Evolutionary conservation across 2,797 vertebrate species (phyloP), one percentile per base, ranked within the genome.

Genomic region (Nannoperca australis): DNA sequence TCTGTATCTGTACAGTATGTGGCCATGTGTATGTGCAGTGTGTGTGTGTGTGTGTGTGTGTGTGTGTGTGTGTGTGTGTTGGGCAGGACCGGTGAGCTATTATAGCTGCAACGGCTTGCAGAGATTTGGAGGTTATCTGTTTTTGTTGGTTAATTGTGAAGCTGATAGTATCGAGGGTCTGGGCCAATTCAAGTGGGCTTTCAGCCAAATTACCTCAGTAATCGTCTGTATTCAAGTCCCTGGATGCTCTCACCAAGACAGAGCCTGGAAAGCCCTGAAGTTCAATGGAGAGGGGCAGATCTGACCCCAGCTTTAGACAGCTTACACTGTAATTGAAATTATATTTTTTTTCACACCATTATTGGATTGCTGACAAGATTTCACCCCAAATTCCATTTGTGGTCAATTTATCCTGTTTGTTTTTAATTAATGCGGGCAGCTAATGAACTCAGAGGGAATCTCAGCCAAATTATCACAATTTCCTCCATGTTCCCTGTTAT

Each of bases 61-160:
- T 38, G 36, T 38, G 36, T 62, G 70, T 47, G 70, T 79, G 58
- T 70, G 69, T 67, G 82, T 73, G 85, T 68, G 79, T 66, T 65
- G 83, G 84, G 73, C 79, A 84, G 81, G 63, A 82, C 85, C 60
- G 73, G 90, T 87, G 90, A 91, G 88, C 88, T 89, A 93, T 95
- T 92, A 94, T 91, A 88, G 83, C 87, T 81, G 83, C 85, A 86
- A 81, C 54, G 63, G 76, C 89, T 93, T 89, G 90, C 88, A 93
- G 91, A 92, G 95, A 94, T 95, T 94, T 88, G 77, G 93, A 94
- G 95, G 94, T 95, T 96, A 95, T 96, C 94, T 94, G 94, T 94
- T 94, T 94, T 94, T 96, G 94, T 96, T 96, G 92, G 93, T 95
- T 95, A 96, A 96, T 96, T 96, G 95, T 95, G 94, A 92, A 91